phyloP scores from a whole-genome alignment of 2,888 invertebrate genomes.

The Anagyrus pseudococci region DNA sequence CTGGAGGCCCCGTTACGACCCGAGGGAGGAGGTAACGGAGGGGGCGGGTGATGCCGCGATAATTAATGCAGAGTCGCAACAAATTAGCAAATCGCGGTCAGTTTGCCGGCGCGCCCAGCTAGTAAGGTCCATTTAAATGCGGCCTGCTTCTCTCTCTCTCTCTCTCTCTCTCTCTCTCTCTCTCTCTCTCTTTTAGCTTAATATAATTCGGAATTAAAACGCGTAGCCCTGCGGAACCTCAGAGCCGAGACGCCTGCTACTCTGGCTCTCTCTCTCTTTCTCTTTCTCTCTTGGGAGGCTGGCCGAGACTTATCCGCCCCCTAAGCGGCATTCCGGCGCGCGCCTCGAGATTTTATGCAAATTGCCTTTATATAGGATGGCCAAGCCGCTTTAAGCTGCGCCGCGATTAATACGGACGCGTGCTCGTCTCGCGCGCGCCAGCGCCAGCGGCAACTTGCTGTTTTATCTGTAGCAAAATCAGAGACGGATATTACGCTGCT shows the following conservation, averaged over 20 bases:
- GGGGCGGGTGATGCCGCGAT: no score
- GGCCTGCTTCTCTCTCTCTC: no score
- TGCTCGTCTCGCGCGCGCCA: neutral
- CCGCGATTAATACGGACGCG: conserved; percentile 20
- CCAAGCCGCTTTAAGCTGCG: conserved; percentile 20
- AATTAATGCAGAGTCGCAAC: conserved; percentile 33
- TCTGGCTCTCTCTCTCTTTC: no score
- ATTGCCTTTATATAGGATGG: conserved; percentile 33
- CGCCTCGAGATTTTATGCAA: conserved; percentile 34
- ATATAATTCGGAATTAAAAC: conserved; percentile 43
- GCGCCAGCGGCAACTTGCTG: no score
- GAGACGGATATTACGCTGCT: no score
- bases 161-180: no score
- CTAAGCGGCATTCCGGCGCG: conserved; percentile 27
- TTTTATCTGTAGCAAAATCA: no score
- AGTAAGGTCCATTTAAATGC: conserved; percentile 31
- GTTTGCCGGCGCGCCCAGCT: conserved; percentile 8
- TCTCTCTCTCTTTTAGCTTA: conserved; percentile 24
- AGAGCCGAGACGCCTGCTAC: conserved; percentile 17
- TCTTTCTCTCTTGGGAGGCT: no score
- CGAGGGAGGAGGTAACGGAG: no score
- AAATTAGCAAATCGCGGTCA: conserved; percentile 37
- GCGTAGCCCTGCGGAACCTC: conserved; percentile 5
- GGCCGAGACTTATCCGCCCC: conserved; percentile 34
- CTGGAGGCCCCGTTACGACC: no score